A percentile compares a stretch with the other conserved stretches of the same genome.
Conservation (phyloP, 2,113 vertebrate genomes). For the Crotalus tigris region DNA sequence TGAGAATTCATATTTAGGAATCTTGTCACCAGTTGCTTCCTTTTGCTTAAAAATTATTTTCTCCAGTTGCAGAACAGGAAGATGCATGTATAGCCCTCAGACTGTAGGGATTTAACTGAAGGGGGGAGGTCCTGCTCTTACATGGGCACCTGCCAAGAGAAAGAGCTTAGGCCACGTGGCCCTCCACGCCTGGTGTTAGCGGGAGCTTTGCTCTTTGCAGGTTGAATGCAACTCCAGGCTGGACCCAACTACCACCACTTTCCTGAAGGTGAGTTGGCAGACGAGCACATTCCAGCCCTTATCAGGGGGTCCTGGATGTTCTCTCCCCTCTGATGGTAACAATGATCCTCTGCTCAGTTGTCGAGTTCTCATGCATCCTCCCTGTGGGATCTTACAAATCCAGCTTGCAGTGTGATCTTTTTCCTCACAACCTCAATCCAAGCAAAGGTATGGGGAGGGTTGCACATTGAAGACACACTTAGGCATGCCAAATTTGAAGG, state of each 20-base stretch:
- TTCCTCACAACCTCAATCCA: not conserved
- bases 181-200: not conserved
- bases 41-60: not conserved
- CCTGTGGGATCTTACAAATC: not conserved
- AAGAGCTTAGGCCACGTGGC: not conserved
- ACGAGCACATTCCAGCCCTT: not conserved
- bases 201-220: conserved; percentile 58
- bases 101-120: not conserved
- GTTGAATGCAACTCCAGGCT: conserved; percentile 98
- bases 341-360: not conserved
- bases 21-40: not conserved
- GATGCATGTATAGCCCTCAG: not conserved
- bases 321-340: not conserved
- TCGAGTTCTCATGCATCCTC: not conserved
- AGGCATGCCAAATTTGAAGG: not conserved
- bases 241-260: conserved; percentile 95
- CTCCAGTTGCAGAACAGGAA: not conserved
- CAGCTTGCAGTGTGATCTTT: not conserved
- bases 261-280: conserved; percentile 83
- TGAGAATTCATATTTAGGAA: not conserved
- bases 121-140: not conserved
- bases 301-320: not conserved
- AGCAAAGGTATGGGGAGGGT: not conserved
- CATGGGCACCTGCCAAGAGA: not conserved
- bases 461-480: not conserved